Base-by-base conservation (phyloP, 2,113 vertebrate genomes). In the Centropristis striata region DNA sequence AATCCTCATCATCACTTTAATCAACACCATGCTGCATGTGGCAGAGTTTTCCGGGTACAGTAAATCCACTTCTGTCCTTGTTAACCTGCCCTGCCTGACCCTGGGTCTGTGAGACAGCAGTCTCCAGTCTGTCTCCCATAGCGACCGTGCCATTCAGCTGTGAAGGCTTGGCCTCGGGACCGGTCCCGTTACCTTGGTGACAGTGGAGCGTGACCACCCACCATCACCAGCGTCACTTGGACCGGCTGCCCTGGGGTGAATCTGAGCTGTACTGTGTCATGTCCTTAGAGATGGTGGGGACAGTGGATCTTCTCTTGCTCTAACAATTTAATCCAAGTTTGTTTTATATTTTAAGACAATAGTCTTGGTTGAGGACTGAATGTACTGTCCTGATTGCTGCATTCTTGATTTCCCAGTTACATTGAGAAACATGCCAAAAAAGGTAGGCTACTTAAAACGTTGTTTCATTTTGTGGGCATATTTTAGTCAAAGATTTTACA, bases 111-210 rank as follows among this genome's bases (percentile, higher is more conserved):
- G 71, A 71, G 68, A 55, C 54, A 71, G 47, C 71, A 53, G 74
- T 49, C 73, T 61, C 13, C 15, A 54, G 78, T 55, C 78, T 71
- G 65, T 88, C 83, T 84, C 84, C 60, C 21, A 23, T 60, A 49
- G 85, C 27, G 53, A 81, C 21, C 0, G 0, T 37, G 46, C 60
- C 74, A 70, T 65, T 88, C 79, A 88, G 39, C 70, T 53, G 36
- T 78, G 81, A 92, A 74, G 59, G 36, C 18, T 86, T 72, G 84
- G 77, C 83, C 77, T 28, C n/a, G 2, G 37, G 73, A 75, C 78
- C 5, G n/a, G 46, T 66, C 68, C 61, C 4, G 88, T 91, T 88
- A 67, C 91, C 86, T 77, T 86, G 85, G 88, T 71, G 78, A 93
- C 81, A 51, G 49, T 47, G 39, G 21, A 81, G 83, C 57, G 4